phyloP scores from a whole-genome alignment of 1,140 invertebrate genomes.

The Phymastichus coffea region DNA sequence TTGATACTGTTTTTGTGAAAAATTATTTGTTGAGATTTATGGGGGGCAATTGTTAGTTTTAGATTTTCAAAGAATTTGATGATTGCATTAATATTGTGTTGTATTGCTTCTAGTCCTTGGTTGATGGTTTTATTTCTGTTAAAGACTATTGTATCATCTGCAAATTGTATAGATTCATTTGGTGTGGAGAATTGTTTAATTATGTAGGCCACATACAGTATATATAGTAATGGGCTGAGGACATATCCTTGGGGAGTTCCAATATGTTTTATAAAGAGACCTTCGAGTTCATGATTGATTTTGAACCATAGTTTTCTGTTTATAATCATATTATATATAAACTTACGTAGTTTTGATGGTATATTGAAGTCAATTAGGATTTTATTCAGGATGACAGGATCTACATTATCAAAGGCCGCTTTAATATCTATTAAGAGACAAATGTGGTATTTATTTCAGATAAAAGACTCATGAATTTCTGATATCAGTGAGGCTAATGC shows the following conservation, averaged over 20 bases:
- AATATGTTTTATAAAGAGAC: neutral
- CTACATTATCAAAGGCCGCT: conserved; percentile 22
- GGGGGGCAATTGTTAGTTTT: conserved; percentile 12
- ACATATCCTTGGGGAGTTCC: conserved; percentile 26
- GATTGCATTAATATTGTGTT: conserved; percentile 1
- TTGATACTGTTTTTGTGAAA: conserved; percentile 1
- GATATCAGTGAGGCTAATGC: neutral
- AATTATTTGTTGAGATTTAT: conserved; percentile 2
- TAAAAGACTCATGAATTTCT: neutral
- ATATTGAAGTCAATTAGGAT: neutral
- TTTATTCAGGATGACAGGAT: neutral
- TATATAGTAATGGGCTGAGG: conserved; percentile 29
- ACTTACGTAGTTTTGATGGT: conserved; percentile 4
- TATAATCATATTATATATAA: conserved; percentile 6
- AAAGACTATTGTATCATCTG: conserved; percentile 27
- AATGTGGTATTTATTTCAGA: neutral
- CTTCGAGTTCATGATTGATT: neutral
- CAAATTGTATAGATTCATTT: conserved; percentile 5
- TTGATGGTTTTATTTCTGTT: neutral
- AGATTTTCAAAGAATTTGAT: neutral
- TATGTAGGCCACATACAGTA: conserved; percentile 20
- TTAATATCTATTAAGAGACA: conserved; percentile 19
- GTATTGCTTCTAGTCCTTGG: neutral
- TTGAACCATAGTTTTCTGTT: conserved; percentile 5
- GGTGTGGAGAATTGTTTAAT: neutral